Base-by-base conservation (phyloP, 2,888 invertebrate genomes). In the Luffia ferchaultella region DNA sequence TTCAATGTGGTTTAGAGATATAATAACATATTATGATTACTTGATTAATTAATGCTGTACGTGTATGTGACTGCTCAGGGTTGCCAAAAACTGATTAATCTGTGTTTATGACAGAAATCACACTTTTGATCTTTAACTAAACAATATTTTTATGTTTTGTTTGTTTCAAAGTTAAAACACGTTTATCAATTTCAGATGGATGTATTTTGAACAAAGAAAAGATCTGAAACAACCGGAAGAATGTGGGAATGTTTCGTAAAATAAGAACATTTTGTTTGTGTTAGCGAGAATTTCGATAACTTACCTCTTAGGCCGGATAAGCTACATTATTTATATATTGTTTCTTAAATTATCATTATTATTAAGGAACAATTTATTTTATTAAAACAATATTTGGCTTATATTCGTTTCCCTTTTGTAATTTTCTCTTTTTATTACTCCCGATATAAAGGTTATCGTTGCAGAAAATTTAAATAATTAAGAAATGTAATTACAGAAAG, bases 151-250 rank as follows among this genome's bases (percentile, higher is more conserved):
- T n/a, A n/a, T n/a, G n/a, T n/a, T n/a, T 16, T 9, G n/a, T 16
- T 42, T 42, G 5, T n/a, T 16, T 16, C 43, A 15, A 42, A 42
- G n/a, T 9, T 9, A 42, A 16, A 15, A 16, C 30, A 30, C 30
- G 5, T 30, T 19, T 44, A 50, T 74, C 30, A 2, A 5, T 66
- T 78, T 50, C 73, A 90, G 90, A 50, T 90, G 90, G 90, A 86
- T 90, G 80, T 90, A 90, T 66, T 83, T 86, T 56, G 88, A 90
- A 64, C 88, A 90, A 62, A 84, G 78, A 56, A 78, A 85, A 61
- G 87, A 88, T 58, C 70, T 63, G 56, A 69, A 68, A 57, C 64
- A 63, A 56, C 58, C 58, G 5, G 62, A 67, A 43, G 68, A 68
- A 61, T 54, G 62, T 55, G 70, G 70, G 49, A 63, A 63, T 54